phyloP scores from a whole-genome alignment of 2,888 invertebrate species.

The Nematopogon swammerdamellus region DNA sequence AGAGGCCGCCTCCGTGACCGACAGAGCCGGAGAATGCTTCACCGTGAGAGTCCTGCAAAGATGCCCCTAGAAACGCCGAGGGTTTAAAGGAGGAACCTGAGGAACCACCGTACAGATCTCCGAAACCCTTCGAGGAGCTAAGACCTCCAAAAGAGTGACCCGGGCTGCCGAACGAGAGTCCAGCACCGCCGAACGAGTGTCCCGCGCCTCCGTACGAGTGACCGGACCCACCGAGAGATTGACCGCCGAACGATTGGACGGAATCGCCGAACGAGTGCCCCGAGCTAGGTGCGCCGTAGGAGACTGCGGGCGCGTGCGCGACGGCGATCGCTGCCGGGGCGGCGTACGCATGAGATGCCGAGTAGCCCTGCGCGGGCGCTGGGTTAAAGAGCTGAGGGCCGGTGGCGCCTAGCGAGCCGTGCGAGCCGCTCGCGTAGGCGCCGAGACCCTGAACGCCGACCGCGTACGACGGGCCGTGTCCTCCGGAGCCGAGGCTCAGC shows the following conservation, averaged over 20 bases:
- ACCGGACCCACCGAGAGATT: constrained; percentile 16
- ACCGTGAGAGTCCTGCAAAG: constrained; percentile 31
- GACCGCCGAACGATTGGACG: constrained; percentile 16
- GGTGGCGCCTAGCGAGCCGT: constrained; percentile 20
- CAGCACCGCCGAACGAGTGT: constrained; percentile 7
- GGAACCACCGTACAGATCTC: constrained; percentile 24
- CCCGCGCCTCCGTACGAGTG: constrained; percentile 17
- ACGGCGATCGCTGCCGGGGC: constrained; percentile 14
- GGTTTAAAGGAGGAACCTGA: constrained; percentile 42
- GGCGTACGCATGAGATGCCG: constrained; percentile 19
- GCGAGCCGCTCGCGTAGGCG: constrained; percentile 24
- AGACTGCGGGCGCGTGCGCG: constrained; percentile 7
- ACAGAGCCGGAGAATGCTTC: constrained; percentile 27
- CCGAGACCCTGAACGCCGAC: constrained; percentile 41
- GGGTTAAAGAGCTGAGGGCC: constrained; percentile 44
- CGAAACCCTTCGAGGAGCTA: constrained; percentile 25
- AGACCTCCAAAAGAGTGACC: constrained; percentile 14
- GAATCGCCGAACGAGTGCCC: constrained; percentile 20
- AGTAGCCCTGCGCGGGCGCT: neutral
- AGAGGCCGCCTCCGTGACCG: constrained; percentile 6
- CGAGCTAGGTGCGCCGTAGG: constrained; percentile 23
- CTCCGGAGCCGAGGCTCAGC: constrained; percentile 23
- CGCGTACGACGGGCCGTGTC: constrained; percentile 34
- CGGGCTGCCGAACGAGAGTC: constrained; percentile 6
- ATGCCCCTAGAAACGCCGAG: constrained; percentile 41